Evolutionary conservation across 2,888 invertebrate species (phyloP), one percentile per base, ranked within the genome.

Genomic region (Eristalinus aeneus): DNA sequence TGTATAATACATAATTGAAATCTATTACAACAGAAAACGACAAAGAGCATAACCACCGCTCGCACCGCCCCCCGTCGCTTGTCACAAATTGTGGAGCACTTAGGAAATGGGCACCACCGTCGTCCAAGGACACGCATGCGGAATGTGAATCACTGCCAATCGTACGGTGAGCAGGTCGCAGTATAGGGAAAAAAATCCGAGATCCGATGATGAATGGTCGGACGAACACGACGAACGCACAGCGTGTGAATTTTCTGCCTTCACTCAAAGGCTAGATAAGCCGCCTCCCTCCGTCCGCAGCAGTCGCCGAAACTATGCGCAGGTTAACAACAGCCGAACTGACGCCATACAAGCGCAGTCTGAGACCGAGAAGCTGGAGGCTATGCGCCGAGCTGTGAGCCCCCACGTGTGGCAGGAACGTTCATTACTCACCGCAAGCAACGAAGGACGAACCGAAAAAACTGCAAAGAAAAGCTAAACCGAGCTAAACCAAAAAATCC

Each of bases 121-220:
- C 65, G 56, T 73, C 67, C 54, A 64, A 39, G 63, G 68, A 83
- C 83, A 83, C 78, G 73, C 83, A 78, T 78, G 63, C 34, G 58
- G 64, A 68, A 73, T 58, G 78, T 73, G 36, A 69, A 82, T 78
- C 63, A 64, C 73, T 54, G 67, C 20, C 78, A 74, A 84, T 84
- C 74, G 78, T 12, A 68, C 61, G 56, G 39, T 10, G 46, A 77
- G 46, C 64, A 46, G 58, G 60, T 79, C n/a, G n/a, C n/a, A n/a
- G n/a, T n/a, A n/a, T n/a, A n/a, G 46, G 9, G 16, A 8, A 16
- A 9, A 6, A 34, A 83, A 69, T 67, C 67, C 39, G 20, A 61
- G 34, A 71, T 74, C 60, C 10, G 58, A 65, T 84, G 79, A 84
- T 84, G 61, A 67, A 84, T 84, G 71, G 60, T 39, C 1, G 31